Conservation (phyloP, 1,140 invertebrate genomes). For the Diabrotica undecimpunctata region DNA sequence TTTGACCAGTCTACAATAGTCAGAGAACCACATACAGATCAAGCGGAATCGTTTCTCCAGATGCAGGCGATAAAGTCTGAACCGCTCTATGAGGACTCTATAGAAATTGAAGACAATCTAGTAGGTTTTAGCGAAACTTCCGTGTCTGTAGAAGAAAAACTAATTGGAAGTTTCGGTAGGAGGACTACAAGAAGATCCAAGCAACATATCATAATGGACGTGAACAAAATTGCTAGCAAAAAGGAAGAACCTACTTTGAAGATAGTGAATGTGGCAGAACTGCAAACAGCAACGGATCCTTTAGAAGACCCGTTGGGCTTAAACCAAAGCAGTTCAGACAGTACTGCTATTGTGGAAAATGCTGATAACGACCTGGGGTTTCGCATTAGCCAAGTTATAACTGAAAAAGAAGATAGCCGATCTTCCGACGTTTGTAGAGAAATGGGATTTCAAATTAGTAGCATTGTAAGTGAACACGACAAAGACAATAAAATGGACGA, state of each 20-base stretch:
- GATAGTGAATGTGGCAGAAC: slow-evolving; percentile 23
- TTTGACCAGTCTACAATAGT: slow-evolving; percentile 31
- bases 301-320: slow-evolving; percentile 8
- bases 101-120: slow-evolving; percentile 32
- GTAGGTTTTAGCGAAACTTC: slow-evolving; percentile 26
- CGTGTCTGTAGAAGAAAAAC: slow-evolving; percentile 29
- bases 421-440: slow-evolving; percentile 6
- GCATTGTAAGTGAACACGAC: slow-evolving; percentile 6
- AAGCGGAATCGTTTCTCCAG: slow-evolving; percentile 27
- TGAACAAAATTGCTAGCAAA: slow-evolving; percentile 24
- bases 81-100: slow-evolving; percentile 22
- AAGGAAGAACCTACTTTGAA: slow-evolving; percentile 9
- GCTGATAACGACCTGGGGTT: slow-evolving; percentile 13
- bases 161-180: slow-evolving; percentile 27
- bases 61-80: slow-evolving; percentile 35
- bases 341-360: neutral
- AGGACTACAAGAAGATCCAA: slow-evolving; percentile 14
- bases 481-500: neutral
- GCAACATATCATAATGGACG: slow-evolving; percentile 28
- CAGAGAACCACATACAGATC: slow-evolving; percentile 26
- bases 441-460: slow-evolving; percentile 12
- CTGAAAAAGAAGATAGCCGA: slow-evolving; percentile 8
- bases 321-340: slow-evolving; percentile 8
- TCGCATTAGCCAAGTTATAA: slow-evolving; percentile 11
- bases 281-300: slow-evolving; percentile 14